phyloP scores from a whole-genome alignment of 2,797 vertebrate species.

The Falco concolor region DNA sequence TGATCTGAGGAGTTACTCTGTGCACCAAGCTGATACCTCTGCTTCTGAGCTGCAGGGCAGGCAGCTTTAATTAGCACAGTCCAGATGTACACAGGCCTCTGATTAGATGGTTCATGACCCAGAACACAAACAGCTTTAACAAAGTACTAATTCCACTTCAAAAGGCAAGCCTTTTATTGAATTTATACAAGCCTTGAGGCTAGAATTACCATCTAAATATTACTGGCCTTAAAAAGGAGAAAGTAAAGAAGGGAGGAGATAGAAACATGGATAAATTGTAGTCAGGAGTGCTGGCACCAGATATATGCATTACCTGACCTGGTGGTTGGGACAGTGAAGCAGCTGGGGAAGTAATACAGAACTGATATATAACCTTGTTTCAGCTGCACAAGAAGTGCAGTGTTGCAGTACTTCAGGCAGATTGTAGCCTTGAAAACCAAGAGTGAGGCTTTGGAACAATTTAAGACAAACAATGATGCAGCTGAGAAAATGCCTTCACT shows the following conservation, averaged over 20 bases:
- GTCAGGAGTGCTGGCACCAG: background rate
- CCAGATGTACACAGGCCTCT: background rate
- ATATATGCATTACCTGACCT: background rate
- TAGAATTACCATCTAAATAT: constrained; percentile 32
- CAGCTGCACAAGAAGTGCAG: background rate
- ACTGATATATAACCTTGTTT: background rate
- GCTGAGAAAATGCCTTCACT: background rate
- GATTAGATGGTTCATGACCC: constrained; percentile 23
- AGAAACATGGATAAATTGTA: background rate
- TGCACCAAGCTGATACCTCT: background rate
- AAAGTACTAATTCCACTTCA: constrained; percentile 45
- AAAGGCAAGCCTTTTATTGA: constrained; percentile 19
- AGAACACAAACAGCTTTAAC: background rate
- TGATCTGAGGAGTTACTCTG: background rate
- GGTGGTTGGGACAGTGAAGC: background rate
- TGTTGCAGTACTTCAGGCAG: background rate
- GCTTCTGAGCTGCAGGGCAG: background rate
- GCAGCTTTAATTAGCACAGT: constrained; percentile 37
- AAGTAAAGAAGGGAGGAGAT: background rate
- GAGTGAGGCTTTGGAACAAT: rapidly evolving
- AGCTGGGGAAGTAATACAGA: background rate
- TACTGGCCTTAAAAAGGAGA: background rate
- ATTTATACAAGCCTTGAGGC: constrained; percentile 19
- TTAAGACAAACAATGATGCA: background rate
- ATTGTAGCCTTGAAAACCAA: background rate